Conservation (phyloP, 2,888 invertebrate species). For the Drosophila mimica region DNA sequence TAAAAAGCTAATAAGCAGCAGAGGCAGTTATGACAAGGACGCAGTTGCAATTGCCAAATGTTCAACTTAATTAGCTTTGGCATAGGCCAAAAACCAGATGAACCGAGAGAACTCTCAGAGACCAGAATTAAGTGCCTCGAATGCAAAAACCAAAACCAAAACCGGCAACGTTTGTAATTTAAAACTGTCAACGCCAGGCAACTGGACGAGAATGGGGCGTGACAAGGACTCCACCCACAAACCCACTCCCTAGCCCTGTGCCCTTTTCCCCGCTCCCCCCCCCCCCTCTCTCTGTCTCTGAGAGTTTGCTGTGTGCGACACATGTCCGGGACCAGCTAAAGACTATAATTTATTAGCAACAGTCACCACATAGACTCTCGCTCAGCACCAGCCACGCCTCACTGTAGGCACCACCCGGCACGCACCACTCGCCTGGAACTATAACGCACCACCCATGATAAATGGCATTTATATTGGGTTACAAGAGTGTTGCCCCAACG, state of each 20-base stretch:
- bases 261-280: not conserved
- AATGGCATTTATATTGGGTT: slow-evolving; percentile 80
- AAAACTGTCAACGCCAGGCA: slow-evolving; percentile 77
- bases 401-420: slow-evolving; percentile 11
- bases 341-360: slow-evolving; percentile 78
- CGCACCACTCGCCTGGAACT: not conserved
- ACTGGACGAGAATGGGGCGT: slow-evolving; percentile 18
- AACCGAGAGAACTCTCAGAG: slow-evolving; percentile 9
- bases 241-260: not conserved
- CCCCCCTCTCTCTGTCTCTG: not conserved
- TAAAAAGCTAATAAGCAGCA: slow-evolving; percentile 63
- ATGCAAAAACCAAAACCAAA: slow-evolving; percentile 29
- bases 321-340: slow-evolving; percentile 66
- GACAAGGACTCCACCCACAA: not conserved
- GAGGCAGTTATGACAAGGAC: slow-evolving; percentile 55
- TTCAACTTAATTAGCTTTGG: slow-evolving; percentile 65
- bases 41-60: slow-evolving; percentile 65
- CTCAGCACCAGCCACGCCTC: slow-evolving; percentile 42
- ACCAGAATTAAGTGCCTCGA: not conserved
- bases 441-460: slow-evolving; percentile 61
- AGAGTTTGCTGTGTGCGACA: slow-evolving; percentile 45
- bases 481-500: slow-evolving; percentile 54
- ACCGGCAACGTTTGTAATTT: slow-evolving; percentile 74
- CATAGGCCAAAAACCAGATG: slow-evolving; percentile 24
- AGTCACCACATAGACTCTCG: slow-evolving; percentile 64